These are phyloP conservation scores for Drosophila kohkoa DNA, from an alignment of 1,140 invertebrate genomes.

Conservation along the genomic window DNA sequence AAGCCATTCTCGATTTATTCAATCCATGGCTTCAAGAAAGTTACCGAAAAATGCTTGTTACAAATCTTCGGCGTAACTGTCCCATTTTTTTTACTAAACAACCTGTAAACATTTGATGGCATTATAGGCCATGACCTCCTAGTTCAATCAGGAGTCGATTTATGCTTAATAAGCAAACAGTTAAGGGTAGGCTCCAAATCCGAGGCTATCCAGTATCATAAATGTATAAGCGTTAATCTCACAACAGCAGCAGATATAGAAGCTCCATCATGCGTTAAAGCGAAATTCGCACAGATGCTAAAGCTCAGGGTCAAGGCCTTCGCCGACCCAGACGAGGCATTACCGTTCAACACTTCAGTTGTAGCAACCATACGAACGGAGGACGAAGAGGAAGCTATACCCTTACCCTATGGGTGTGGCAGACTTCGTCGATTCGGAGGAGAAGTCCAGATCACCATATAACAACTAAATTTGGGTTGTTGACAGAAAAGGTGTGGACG, in stretches of 20 bases:
- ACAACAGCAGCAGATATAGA: too few species aligned
- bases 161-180: neutral
- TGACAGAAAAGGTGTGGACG: neutral
- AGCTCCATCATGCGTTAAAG: too few species aligned
- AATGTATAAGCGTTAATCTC: too few species aligned
- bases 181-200: neutral
- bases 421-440: slow-evolving; percentile 3
- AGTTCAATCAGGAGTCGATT: too few species aligned
- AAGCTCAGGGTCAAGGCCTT: neutral
- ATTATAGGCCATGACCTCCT: neutral
- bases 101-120: neutral
- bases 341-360: neutral
- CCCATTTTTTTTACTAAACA: neutral
- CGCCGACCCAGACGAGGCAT: neutral
- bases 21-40: neutral
- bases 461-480: neutral
- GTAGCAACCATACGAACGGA: neutral
- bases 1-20: neutral
- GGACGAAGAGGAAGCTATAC: neutral
- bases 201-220: neutral
- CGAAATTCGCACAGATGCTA: too few species aligned
- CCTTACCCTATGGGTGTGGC: neutral
- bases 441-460: neutral
- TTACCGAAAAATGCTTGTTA: neutral
- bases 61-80: neutral